These are phyloP conservation scores for Dromaius novaehollandiae DNA, from an alignment of 2,113 vertebrate genomes.

Conservation along the genomic window DNA sequence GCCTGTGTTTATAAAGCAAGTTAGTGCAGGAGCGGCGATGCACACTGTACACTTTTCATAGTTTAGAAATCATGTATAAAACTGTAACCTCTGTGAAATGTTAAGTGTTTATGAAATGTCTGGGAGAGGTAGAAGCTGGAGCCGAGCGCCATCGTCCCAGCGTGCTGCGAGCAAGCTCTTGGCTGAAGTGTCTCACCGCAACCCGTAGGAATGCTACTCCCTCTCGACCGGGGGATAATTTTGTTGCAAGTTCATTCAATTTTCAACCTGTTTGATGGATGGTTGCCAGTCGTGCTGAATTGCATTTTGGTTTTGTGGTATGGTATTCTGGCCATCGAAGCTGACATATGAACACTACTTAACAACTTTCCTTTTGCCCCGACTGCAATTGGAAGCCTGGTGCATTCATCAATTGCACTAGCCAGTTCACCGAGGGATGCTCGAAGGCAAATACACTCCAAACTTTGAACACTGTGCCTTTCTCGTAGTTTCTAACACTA, in stretches of 20 bases:
- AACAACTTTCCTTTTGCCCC: conserved; percentile 57
- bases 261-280: conserved; percentile 67
- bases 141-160: not conserved
- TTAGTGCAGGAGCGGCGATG: conserved; percentile 23
- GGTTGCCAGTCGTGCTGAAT: conserved; percentile 39
- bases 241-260: conserved; percentile 64
- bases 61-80: conserved; percentile 70
- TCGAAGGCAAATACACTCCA: conserved; percentile 31
- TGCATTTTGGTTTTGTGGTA: conserved; percentile 26
- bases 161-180: not conserved
- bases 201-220: conserved; percentile 64
- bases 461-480: not conserved
- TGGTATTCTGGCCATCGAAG: conserved; percentile 9
- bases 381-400: conserved; percentile 16
- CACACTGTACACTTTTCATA: conserved; percentile 31
- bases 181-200: conserved; percentile 33
- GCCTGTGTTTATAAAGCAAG: conserved; percentile 70
- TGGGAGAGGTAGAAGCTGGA: conserved; percentile 52
- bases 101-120: conserved; percentile 77
- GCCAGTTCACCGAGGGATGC: not conserved
- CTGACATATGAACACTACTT: conserved; percentile 49
- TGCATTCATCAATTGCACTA: conserved; percentile 26
- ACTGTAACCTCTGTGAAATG: conserved; percentile 76
- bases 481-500: conserved; percentile 4
- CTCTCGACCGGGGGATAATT: conserved; percentile 43